Evolutionary conservation across 2,113 vertebrate species (phyloP).

Genomic region (Trochalopteron elliotii): DNA sequence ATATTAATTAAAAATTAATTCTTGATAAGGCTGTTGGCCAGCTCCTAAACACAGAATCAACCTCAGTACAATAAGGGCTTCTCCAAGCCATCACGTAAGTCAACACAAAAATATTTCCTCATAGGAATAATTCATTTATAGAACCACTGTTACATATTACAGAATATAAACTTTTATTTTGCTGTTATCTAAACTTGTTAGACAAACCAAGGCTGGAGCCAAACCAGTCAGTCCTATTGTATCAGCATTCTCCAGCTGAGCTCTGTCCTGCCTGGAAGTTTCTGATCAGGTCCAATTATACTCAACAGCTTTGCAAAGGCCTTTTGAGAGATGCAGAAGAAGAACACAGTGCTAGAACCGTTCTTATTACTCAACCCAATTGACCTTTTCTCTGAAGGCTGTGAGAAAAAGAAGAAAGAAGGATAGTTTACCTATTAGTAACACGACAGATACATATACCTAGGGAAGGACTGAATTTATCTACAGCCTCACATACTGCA

Average conservation of each 20-base stretch:
- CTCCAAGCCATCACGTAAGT: background rate
- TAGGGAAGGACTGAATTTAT: background rate
- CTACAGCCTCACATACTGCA: background rate
- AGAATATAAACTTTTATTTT: background rate
- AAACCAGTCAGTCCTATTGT: background rate
- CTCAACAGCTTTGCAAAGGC: background rate
- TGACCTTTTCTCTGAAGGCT: background rate
- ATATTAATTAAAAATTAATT: background rate
- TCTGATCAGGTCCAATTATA: background rate
- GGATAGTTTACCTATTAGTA: background rate
- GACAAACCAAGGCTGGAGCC: background rate
- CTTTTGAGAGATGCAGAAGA: background rate
- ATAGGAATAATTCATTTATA: background rate
- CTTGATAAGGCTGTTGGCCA: background rate
- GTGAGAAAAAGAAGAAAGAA: background rate
- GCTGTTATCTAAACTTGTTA: background rate
- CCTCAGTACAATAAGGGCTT: background rate
- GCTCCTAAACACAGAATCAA: background rate
- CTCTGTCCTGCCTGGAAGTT: background rate
- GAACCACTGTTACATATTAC: background rate
- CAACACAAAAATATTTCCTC: background rate
- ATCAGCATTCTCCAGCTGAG: background rate
- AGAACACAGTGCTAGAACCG: background rate
- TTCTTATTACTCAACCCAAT: background rate
- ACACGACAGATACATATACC: accelerated